Percentiles rank a stretch among this genome's conserved stretches.
These are phyloP conservation scores for Nomada lathburiana DNA, from an alignment of 2,888 invertebrate species.

Conservation along the genomic window DNA sequence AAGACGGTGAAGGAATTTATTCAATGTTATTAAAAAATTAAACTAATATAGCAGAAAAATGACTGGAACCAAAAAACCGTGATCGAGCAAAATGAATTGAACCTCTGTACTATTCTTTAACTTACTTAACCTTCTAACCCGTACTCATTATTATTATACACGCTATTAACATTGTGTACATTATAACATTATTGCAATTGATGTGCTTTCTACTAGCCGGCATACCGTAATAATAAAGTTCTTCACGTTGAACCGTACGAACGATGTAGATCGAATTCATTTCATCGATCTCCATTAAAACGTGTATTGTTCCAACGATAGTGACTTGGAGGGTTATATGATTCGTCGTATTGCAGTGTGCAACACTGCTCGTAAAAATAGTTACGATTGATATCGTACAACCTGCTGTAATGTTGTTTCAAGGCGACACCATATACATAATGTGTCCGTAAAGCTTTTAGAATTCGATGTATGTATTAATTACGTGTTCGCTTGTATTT, in stretches of 20 bases:
- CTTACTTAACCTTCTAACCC: too few species aligned
- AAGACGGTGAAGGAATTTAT: too few species aligned
- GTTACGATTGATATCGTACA: constrained; percentile 14
- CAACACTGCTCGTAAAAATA: constrained; percentile 10
- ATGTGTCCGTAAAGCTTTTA: not conserved
- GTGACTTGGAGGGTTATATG: constrained; percentile 12
- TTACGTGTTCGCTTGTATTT: not conserved
- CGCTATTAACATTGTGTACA: too few species aligned
- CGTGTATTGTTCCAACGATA: constrained; percentile 8
- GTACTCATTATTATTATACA: too few species aligned
- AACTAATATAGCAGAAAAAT: too few species aligned
- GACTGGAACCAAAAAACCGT: too few species aligned
- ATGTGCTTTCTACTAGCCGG: too few species aligned
- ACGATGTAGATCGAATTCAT: constrained; percentile 8
- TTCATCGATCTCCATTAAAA: constrained; percentile 16
- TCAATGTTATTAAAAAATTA: too few species aligned
- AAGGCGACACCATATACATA: not conserved
- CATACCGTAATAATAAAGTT: constrained; percentile 5
- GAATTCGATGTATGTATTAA: not conserved
- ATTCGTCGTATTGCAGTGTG: not conserved
- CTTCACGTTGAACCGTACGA: not conserved
- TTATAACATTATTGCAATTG: too few species aligned
- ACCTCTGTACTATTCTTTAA: too few species aligned
- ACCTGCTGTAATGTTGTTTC: not conserved
- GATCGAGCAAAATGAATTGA: too few species aligned